These are phyloP conservation scores for Oryctolagus cuniculus DNA, from an alignment of 2,113 vertebrate species.

Conservation along the genomic window DNA sequence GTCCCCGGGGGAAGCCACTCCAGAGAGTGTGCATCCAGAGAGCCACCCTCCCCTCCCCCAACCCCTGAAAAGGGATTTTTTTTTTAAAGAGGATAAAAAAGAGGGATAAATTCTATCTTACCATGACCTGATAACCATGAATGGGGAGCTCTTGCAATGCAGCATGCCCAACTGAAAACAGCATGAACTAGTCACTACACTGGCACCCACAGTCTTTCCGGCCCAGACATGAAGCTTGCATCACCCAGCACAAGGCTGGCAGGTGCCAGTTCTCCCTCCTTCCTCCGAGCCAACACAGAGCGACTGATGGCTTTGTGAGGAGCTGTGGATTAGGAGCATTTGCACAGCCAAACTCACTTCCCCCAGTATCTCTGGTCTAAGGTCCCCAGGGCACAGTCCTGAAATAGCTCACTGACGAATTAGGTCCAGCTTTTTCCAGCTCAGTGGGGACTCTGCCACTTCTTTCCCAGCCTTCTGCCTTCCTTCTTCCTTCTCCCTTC, in stretches of 20 bases:
- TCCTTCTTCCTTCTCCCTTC: neutral
- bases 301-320: neutral
- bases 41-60: neutral
- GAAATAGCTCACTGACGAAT: conserved; percentile 72
- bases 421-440: conserved; percentile 49
- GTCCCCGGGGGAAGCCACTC: neutral
- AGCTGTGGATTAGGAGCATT: neutral
- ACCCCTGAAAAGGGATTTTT: neutral
- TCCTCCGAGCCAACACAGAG: neutral
- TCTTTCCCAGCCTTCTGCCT: conserved; percentile 18
- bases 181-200: neutral
- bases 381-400: conserved; percentile 58
- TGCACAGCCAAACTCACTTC: neutral
- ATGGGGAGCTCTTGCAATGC: neutral
- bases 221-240: neutral
- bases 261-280: neutral
- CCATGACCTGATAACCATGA: neutral
- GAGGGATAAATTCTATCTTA: neutral
- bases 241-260: neutral
- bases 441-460: neutral
- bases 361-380: conserved; percentile 15
- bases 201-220: neutral
- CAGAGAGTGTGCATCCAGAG: neutral
- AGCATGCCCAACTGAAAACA: rapidly evolving
- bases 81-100: neutral